Conservation (phyloP, 2,888 invertebrate genomes). For the Teleogryllus oceanicus region DNA sequence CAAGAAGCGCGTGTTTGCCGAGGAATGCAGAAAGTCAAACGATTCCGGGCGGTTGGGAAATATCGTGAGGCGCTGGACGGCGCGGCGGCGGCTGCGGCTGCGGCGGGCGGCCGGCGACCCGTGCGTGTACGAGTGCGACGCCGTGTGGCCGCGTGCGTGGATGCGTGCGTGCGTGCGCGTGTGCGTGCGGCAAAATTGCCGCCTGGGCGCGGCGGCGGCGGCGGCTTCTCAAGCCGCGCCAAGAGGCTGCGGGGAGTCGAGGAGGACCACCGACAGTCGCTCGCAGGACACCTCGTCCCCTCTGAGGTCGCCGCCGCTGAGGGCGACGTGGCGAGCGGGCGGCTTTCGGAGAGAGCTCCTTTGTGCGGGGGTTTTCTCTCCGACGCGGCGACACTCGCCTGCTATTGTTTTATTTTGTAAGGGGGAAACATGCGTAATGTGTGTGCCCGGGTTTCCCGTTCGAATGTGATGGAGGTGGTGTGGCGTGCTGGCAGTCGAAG, state of each 20-base stretch:
- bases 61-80: not conserved
- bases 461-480: too few relatives aligned
- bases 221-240: constrained; percentile 1
- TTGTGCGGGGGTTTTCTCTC: too few relatives aligned
- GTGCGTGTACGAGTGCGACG: too few relatives aligned
- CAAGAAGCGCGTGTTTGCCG: not conserved
- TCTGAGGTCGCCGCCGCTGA: not conserved
- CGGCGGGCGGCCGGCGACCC: too few relatives aligned
- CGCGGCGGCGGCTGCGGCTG: not conserved
- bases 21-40: constrained; percentile 7
- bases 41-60: not conserved
- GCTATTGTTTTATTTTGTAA: too few relatives aligned
- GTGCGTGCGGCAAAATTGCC: constrained; percentile 18
- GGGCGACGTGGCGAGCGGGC: too few relatives aligned
- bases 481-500: too few relatives aligned
- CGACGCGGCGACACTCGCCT: too few relatives aligned
- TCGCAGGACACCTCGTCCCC: not conserved
- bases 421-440: too few relatives aligned
- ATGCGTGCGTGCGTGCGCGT: not conserved
- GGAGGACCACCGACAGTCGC: not conserved
- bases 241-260: not conserved
- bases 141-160: not conserved
- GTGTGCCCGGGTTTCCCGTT: too few relatives aligned
- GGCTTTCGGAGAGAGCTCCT: too few relatives aligned
- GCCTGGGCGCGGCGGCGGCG: too few relatives aligned